A percentile compares a stretch with the other conserved stretches of the same genome.
Evolutionary conservation across 2,797 vertebrate genomes (phyloP).

Genomic region (Spondyliosoma cantharus): DNA sequence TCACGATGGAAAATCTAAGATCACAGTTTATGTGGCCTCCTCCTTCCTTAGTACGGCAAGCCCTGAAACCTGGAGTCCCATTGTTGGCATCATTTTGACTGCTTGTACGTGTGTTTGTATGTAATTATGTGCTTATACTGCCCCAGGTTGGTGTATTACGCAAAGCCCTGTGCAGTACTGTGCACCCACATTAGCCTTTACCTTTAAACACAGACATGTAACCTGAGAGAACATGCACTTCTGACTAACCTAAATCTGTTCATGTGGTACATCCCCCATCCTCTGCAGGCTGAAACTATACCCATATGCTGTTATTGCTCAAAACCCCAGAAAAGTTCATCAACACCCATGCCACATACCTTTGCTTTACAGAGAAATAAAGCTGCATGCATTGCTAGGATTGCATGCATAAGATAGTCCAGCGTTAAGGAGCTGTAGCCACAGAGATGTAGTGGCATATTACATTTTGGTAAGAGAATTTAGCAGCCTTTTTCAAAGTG

Average conservation of each 20-base stretch:
- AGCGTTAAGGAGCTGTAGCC: conserved; percentile 37
- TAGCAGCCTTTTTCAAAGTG: not conserved
- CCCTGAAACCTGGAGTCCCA: conserved; percentile 58
- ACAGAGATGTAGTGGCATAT: conserved; percentile 53
- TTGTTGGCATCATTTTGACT: conserved; percentile 66
- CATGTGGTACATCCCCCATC: conserved; percentile 18
- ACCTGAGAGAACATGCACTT: conserved; percentile 74
- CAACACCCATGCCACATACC: not conserved
- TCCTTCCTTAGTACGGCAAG: conserved; percentile 78
- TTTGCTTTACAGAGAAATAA: conserved; percentile 29
- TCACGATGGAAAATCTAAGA: conserved; percentile 35
- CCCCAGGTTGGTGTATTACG: conserved; percentile 62
- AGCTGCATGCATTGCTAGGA: conserved; percentile 28
- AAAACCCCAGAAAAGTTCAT: conserved; percentile 21
- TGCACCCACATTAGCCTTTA: conserved; percentile 65
- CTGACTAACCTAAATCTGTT: conserved; percentile 74
- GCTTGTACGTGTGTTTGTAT: conserved; percentile 71
- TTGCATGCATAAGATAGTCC: conserved; percentile 31
- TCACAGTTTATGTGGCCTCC: conserved; percentile 69
- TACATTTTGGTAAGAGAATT: not conserved
- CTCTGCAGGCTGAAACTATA: conserved; percentile 12
- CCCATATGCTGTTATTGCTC: conserved; percentile 12
- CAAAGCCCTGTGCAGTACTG: conserved; percentile 46
- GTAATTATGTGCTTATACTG: conserved; percentile 68
- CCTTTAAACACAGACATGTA: conserved; percentile 28